Base-by-base conservation (phyloP, 2,113 vertebrate species). In the Hippocampus mohnikei region DNA sequence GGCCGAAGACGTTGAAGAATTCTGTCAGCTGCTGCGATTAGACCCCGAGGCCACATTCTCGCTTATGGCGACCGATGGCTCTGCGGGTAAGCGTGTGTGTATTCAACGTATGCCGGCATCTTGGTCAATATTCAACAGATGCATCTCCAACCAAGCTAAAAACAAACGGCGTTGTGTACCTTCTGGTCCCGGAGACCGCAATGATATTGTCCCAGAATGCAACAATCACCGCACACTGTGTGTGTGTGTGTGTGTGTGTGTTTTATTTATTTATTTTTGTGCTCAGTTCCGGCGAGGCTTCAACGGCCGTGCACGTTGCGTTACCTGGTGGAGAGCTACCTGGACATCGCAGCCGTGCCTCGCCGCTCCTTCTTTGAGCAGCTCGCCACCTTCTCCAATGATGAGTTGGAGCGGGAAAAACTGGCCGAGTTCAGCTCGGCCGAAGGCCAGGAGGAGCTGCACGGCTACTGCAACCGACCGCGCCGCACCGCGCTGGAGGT, bases 331-430 rank as follows among this genome's bases (percentile, higher is more conserved):
- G 90, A 94, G 42, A 81, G 70, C n/a, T 93, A 93, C 88, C 90
- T 99, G 88, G 96, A 98, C 83, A 87, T 99, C 0, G 75, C 91
- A 6, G 88, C 93, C 0, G 94, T 98, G 56, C 97, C 97, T 0
- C 94, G 95, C 0, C 95, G 96, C 62, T 98, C 96, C 62, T 98
- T 98, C 88, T 98, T 98, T 0, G 92, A 98, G 78, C 91, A 95
- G 5, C 83, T 98, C 62, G 83, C 90, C 8, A 88, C 85, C 23
- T 93, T 98, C 2, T 93, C 96, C 4, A 86, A 82, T 0, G 84
- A 93, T 0, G 87, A 94, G 50, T 87, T 95, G 84, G 97, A 99
- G 84, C 75, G 7, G 40, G 95, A 94, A 74, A 98, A 98, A 84
- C 92, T 99, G 77, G 53, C 72, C 2, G 96, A 99, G 79, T 92